Base-by-base conservation (phyloP, 2,888 invertebrate species). In the Cryptocephalus primarius region DNA sequence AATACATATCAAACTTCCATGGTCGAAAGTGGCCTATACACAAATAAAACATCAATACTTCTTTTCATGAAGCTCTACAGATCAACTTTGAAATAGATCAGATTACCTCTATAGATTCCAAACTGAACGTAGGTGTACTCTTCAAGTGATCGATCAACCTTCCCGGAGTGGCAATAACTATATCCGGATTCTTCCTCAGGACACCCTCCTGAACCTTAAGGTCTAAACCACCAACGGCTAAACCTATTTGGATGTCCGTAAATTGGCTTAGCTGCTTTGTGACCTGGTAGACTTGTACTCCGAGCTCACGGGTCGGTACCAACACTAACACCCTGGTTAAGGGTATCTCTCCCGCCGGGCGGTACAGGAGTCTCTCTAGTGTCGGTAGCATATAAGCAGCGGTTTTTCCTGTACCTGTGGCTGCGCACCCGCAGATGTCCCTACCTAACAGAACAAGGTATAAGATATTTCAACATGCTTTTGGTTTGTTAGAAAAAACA, bases 381-480 rank as follows among this genome's bases (percentile, higher is more conserved):
- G 95, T 93, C 0, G 99, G 99, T 57, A 99, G 72, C 91, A 99
- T 96, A 69, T 96, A 99, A 0, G 99, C 97, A 0, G 94, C 95
- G 0, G 99, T 99, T 77, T 99, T 99, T 45, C 97, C 96, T 8
- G 90, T 87, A 44, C 99, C 99, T 0, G 97, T 99, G 0, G 96
- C 95, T 32, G 99, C 97, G 75, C 97, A 99, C 9, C 95, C 99
- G 72, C 96, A 97, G 57, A 99, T 83, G 70, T 99, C 99, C 59
- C 88, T 82, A 11, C 96, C 93, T 78, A 53, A 38, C 2, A 36
- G 12, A 55, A 36, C n/a, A 36, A 34, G n/a, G 34, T 34, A 9
- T 34, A 34, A 34, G n/a, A n/a, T 11, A 36, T 36, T 36, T 36
- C 11, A 4, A 36, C 6, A 36, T n/a, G n/a, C n/a, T n/a, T 12